A percentile compares a stretch with the other conserved stretches of the same genome.
Evolutionary conservation across 2,797 vertebrate species (phyloP).

Genomic region (Poecilia gillii): DNA sequence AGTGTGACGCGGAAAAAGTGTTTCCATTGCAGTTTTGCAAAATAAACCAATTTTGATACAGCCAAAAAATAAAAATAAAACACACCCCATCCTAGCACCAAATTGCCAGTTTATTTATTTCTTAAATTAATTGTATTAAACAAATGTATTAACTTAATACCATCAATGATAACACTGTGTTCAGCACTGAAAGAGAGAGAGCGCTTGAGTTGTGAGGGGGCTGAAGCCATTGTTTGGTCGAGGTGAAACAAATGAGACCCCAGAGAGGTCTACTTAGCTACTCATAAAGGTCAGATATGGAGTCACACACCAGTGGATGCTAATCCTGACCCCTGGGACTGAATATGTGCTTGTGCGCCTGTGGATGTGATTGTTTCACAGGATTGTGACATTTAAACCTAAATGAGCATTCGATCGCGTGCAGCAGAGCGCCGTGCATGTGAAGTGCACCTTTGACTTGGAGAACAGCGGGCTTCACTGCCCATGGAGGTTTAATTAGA

Average conservation of each 20-base stretch:
- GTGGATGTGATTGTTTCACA: constrained; percentile 76
- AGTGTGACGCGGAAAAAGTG: too few relatives aligned
- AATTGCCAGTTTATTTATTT: too few relatives aligned
- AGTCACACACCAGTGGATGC: constrained; percentile 71
- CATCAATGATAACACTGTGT: not conserved
- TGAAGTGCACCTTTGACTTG: constrained; percentile 42
- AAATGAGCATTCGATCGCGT: constrained; percentile 54
- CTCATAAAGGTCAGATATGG: constrained; percentile 82
- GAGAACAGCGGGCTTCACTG: constrained; percentile 33
- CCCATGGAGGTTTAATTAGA: constrained; percentile 70
- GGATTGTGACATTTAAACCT: constrained; percentile 79
- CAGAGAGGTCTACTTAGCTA: constrained; percentile 70
- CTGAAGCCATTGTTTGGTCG: constrained; percentile 53
- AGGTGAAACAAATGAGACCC: constrained; percentile 77
- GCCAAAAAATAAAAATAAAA: too few relatives aligned
- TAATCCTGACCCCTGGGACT: constrained; percentile 76
- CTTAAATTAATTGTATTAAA: too few relatives aligned
- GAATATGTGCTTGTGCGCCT: constrained; percentile 52
- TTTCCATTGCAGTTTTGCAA: too few relatives aligned
- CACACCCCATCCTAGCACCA: too few relatives aligned
- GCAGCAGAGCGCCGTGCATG: constrained; percentile 43
- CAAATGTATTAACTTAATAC: too few relatives aligned
- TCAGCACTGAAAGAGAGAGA: constrained; percentile 20
- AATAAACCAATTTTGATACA: too few relatives aligned
- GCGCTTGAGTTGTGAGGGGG: constrained; percentile 39